Percentiles rank a stretch among this genome's conserved stretches.
Conservation (phyloP, 2,113 vertebrate species). For the Poeciliopsis turrubarensis region DNA sequence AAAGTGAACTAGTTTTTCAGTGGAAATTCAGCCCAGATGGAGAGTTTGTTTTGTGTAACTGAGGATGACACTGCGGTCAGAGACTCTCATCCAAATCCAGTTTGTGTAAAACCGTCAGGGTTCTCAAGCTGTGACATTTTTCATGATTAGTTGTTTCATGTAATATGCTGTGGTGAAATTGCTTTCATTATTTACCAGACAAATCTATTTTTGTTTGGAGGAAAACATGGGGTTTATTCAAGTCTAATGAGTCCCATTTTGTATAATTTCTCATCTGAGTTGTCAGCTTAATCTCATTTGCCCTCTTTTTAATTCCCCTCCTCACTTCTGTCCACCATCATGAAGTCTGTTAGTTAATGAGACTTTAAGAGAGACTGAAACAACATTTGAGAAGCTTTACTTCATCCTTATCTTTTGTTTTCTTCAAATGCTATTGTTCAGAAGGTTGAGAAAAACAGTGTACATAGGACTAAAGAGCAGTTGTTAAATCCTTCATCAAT, state of each 20-base stretch:
- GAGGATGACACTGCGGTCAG: constrained; percentile 24
- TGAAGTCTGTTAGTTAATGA: constrained; percentile 50
- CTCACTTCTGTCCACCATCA: constrained; percentile 23
- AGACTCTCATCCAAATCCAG: constrained; percentile 55
- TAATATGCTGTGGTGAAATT: constrained; percentile 35
- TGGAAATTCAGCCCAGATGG: neutral
- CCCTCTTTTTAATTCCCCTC: neutral
- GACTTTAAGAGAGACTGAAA: constrained; percentile 40
- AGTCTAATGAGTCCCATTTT: constrained; percentile 61
- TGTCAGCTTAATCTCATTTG: constrained; percentile 61
- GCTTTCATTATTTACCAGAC: constrained; percentile 54
- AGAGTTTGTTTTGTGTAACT: constrained; percentile 21
- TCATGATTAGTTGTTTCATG: constrained; percentile 61
- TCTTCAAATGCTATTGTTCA: constrained; percentile 12
- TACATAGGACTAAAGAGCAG: neutral
- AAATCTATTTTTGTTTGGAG: constrained; percentile 44
- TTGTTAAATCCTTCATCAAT: neutral
- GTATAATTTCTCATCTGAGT: constrained; percentile 62
- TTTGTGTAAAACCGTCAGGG: constrained; percentile 56
- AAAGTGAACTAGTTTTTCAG: constrained; percentile 7
- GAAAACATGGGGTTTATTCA: constrained; percentile 49
- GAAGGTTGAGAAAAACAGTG: constrained; percentile 2
- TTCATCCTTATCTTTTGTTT: neutral
- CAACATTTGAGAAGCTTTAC: constrained; percentile 15
- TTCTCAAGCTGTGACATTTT: constrained; percentile 48